Evolutionary conservation across 2,797 vertebrate species (phyloP).

Genomic region (Halcyon badia): DNA sequence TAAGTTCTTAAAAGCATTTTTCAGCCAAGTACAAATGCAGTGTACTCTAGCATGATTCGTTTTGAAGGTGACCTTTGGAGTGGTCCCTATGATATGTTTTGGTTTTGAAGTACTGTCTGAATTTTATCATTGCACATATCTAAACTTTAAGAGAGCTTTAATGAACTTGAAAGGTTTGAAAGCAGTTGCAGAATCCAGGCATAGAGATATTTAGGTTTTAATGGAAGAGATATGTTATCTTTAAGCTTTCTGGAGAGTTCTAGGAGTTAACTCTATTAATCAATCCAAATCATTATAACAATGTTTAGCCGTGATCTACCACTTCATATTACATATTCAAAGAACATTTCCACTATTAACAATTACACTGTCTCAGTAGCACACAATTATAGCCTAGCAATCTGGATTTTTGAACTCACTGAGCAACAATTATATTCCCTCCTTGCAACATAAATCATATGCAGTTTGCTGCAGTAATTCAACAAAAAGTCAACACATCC

Average conservation of each 20-base stretch:
- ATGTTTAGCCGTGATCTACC: not conserved
- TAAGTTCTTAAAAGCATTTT: not conserved
- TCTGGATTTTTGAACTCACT: constrained; percentile 4
- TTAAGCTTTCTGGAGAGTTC: not conserved
- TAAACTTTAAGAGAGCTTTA: not conserved
- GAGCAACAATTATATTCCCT: not conserved
- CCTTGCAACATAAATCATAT: not conserved
- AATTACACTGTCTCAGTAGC: not conserved
- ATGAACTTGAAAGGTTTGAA: not conserved
- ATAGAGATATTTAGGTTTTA: not conserved
- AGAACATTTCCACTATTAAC: not conserved
- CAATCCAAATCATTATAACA: not conserved
- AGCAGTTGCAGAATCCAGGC: not conserved
- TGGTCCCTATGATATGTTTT: not conserved
- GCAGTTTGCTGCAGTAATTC: not conserved
- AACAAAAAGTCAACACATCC: not conserved
- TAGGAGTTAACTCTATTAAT: not conserved
- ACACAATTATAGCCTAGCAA: not conserved
- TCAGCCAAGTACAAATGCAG: not conserved
- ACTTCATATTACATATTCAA: not conserved
- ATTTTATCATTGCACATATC: not conserved
- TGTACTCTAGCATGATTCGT: not conserved
- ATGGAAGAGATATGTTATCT: not conserved
- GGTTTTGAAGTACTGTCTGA: not conserved
- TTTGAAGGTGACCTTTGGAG: not conserved